phyloP scores from a whole-genome alignment of 2,797 vertebrate genomes.

The Gephyroberyx darwinii region DNA sequence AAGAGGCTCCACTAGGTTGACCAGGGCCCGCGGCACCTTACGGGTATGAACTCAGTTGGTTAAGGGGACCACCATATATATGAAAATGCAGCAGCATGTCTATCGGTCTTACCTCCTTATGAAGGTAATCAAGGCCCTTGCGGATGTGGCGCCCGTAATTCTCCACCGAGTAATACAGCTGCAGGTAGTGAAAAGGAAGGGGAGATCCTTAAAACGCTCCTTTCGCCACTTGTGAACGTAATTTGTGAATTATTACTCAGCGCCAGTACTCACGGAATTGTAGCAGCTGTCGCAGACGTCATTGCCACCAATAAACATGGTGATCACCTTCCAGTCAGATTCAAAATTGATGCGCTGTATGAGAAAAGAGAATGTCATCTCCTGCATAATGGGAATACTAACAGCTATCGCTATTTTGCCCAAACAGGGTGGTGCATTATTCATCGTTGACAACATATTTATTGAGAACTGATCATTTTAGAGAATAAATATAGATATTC shows the following conservation, averaged over 20 bases:
- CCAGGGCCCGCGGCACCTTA: slow-evolving; percentile 89
- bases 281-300: slow-evolving; percentile 89
- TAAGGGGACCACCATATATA: neutral
- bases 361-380: slow-evolving; percentile 11
- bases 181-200: slow-evolving; percentile 31
- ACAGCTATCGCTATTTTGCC: too few relatives aligned
- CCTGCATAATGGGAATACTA: too few relatives aligned
- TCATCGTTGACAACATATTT: neutral
- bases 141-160: slow-evolving; percentile 81
- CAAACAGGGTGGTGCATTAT: too few relatives aligned
- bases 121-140: slow-evolving; percentile 87
- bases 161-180: slow-evolving; percentile 80
- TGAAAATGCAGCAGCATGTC: neutral
- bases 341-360: slow-evolving; percentile 85
- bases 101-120: slow-evolving; percentile 79
- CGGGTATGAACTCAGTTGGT: slow-evolving; percentile 13
- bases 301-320: slow-evolving; percentile 84
- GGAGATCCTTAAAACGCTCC: neutral
- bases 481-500: slow-evolving; percentile 2
- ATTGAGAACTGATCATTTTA: too few relatives aligned
- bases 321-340: slow-evolving; percentile 93
- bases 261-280: slow-evolving; percentile 84
- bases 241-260: neutral
- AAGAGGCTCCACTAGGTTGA: slow-evolving; percentile 87
- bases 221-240: neutral